Evolutionary conservation across 1,140 invertebrate species (phyloP).

Genomic region (Bombus huntii): DNA sequence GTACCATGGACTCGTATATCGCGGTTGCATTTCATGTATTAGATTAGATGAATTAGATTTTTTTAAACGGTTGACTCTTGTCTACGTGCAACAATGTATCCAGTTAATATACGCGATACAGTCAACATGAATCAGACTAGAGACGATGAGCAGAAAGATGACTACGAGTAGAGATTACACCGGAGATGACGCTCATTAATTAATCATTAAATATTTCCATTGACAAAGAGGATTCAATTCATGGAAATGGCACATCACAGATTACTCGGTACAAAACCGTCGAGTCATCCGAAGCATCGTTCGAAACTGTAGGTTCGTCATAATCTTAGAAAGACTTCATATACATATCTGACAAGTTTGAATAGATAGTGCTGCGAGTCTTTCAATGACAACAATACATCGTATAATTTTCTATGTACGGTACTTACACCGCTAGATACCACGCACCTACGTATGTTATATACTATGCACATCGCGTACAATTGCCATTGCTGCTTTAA

Average conservation of each 20-base stretch:
- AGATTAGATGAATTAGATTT: neutral
- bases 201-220: slow-evolving; percentile 13
- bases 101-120: neutral
- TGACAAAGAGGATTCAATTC: neutral
- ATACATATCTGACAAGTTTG: neutral
- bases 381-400: neutral
- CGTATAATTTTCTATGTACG: slow-evolving; percentile 19
- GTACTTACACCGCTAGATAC: neutral
- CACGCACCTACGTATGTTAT: neutral
- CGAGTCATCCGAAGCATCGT: neutral
- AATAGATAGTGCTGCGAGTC: neutral
- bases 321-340: slow-evolving; percentile 8
- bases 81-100: neutral
- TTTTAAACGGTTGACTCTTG: neutral
- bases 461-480: too few relatives aligned
- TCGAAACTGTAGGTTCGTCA: neutral
- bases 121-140: neutral
- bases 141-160: neutral
- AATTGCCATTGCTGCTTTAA: neutral
- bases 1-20: too few relatives aligned
- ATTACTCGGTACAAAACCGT: neutral
- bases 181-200: neutral
- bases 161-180: neutral
- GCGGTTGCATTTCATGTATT: too few relatives aligned
- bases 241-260: neutral